Base-by-base conservation (phyloP, 2,888 invertebrate species). In the Zonitis immaculata region DNA sequence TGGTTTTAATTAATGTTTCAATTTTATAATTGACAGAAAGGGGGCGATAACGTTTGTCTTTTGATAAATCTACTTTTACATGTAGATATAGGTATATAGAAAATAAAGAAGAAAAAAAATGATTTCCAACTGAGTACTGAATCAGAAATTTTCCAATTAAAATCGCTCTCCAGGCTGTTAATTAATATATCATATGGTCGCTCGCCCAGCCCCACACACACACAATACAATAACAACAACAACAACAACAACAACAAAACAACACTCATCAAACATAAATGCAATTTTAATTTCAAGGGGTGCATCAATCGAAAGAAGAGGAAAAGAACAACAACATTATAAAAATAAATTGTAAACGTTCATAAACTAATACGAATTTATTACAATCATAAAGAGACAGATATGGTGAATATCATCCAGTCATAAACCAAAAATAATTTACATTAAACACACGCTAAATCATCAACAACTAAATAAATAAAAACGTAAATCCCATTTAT, bases 401-500 rank as follows among this genome's bases (percentile, higher is more conserved):
- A 32, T 32, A 32, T 32, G 32, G 32, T 32, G 32, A 32, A 32
- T 32, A 32, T 32, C 32, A 32, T 32, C 18, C 43, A 65, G 62
- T 62, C 69, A 69, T 73, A 73, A 73, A 73, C 62, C 64, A 69
- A 69, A 32, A 73, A 74, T 73, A 72, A 73, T 73, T 73, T 72
- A 73, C 72, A 75, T 74, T 73, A 73, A 73, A 70, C 71, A 73
- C 72, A 72, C 72, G 70, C 71, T 74, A 74, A 75, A 74, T 73
- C 73, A 73, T 66, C 66, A 67, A 70, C 68, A n/a, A n/a, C n/a
- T n/a, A n/a, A n/a, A n/a, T n/a, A n/a, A n/a, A n/a, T n/a, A 70
- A 73, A 75, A 75, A 74, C 73, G 72, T n/a, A 73, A 75, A 74
- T 73, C 73, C 68, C 73, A 75, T 76, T 74, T 73, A 74, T 75